Evolutionary conservation across 2,797 vertebrate genomes (phyloP), one percentile per base, ranked within the genome.

Genomic region (Anguilla anguilla): DNA sequence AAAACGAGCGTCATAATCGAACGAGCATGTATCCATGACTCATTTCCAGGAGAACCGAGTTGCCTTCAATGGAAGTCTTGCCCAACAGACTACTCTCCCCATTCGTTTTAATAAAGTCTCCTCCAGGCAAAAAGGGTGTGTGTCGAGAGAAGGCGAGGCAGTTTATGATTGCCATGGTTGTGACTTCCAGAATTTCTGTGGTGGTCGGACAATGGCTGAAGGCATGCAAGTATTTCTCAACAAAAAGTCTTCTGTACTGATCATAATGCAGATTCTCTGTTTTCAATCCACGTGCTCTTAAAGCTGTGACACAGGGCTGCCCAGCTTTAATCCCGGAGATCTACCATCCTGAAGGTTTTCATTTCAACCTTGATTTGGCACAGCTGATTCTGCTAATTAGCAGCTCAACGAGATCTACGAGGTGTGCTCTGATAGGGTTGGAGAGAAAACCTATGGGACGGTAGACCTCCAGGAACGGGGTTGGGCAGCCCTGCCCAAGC

Each of bases 1-100:
- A 69, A 69, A 69, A 69, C n/a, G 28, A 69, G 72, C 39, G 72
- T 35, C 72, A 77, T 77, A 35, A 77, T 77, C 17, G 28, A 77
- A 13, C 39, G 72, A 77, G 25, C 72, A 39, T 77, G 28, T 39
- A 77, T 77, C 72, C 39, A 39, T 77, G 72, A 77, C 2, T 39
- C 31, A 35, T 35, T 35, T 35, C 72, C 72, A 39, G 5, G 13
- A 35, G 28, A 72, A 35, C 6, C 2, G 69, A 39, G 72, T 39
- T 77, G 35, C 13, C 57, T 39, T 39, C 72, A 77, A 77, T 39
- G 72, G 72, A 7, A 72, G 17, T 72, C 17, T 11, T 28, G 10
- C 69, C 69, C 6, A 72, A 72, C 69, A 28, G 64, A 31, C 67
- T 13, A 35, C 35, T 77, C 72, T 77, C 17, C 28, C 35, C 72